phyloP scores from a whole-genome alignment of 2,113 vertebrate species.

The Opisthocomus hoazin region DNA sequence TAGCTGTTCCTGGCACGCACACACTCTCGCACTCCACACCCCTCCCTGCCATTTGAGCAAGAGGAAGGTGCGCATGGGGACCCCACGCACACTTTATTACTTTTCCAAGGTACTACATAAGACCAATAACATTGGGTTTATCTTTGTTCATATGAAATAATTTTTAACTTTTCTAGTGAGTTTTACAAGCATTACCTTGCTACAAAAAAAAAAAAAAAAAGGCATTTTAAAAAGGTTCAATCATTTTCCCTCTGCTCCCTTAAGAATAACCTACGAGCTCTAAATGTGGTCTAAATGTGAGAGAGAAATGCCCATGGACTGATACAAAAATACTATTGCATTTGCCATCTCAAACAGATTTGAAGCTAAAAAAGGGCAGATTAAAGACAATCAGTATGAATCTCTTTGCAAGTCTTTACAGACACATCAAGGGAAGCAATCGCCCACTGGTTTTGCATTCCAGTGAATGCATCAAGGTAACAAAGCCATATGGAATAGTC shows the following conservation, averaged over 20 bases:
- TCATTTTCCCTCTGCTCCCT: background rate
- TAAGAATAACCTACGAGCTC: background rate
- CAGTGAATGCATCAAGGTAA: background rate
- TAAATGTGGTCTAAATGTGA: too few species aligned
- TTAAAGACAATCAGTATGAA: background rate
- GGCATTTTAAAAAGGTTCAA: background rate
- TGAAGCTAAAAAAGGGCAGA: background rate
- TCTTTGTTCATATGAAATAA: background rate
- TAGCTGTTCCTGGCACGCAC: background rate
- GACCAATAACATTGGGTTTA: background rate
- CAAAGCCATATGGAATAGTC: background rate
- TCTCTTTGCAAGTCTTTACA: background rate
- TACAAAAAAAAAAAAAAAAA: background rate
- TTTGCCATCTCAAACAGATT: background rate
- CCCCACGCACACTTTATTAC: too few species aligned
- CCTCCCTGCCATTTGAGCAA: background rate
- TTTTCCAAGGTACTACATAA: background rate
- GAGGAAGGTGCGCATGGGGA: background rate
- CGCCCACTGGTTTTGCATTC: background rate
- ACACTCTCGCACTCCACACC: fast-evolving
- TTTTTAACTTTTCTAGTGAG: background rate
- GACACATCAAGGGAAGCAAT: background rate
- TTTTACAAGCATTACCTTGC: background rate
- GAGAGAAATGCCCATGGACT: background rate
- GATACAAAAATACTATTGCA: background rate